Evolutionary conservation across 2,113 vertebrate species (phyloP), one percentile per base, ranked within the genome.

Genomic region (Myotis yumanensis): DNA sequence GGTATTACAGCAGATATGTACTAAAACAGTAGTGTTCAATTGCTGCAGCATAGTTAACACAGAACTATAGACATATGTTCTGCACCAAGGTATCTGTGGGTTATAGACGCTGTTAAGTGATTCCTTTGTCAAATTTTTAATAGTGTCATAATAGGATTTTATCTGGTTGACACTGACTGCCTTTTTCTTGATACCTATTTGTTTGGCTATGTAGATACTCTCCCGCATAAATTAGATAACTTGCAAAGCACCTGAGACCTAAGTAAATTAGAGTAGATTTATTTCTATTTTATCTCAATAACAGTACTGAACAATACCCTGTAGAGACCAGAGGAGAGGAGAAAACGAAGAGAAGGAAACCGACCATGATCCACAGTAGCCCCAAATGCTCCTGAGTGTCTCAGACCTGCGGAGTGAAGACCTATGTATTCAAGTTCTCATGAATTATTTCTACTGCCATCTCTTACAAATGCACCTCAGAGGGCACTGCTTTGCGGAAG

Each of bases 241-340:
- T 86, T 92, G 57, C 43, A 86, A 95, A 72, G 64, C 48, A 62
- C 48, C 37, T 73, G 69, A 71, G 57, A 77, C 32, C 51, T 87
- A 77, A 71, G 51, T 89, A 94, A 91, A 83, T 62, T 83, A 93
- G 16, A 89, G 48, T 66, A 52, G 17, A 71, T 72, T 93, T 82
- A 83, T 64, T 88, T 91, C 52, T 91, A 43, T 35, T 91, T 64
- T 91, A 90, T 23, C 52, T 96, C 71, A 94, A 73, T 40, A 84
- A 64, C 93, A 85, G 80, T 62, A 83, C 37, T 76, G 69, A 89
- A 75, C 4, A 43, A 85, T 71, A 89, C 15, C 35, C 48, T 76
- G 89, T 0, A 51, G 68, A 79, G 40, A 90, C 32, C 52, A 66
- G 20, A 17, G 52, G 22, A 93, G 43, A 68, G 23, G n/a, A 95